Conservation (phyloP, 2,113 vertebrate genomes). For the Takifugu bimaculatus region DNA sequence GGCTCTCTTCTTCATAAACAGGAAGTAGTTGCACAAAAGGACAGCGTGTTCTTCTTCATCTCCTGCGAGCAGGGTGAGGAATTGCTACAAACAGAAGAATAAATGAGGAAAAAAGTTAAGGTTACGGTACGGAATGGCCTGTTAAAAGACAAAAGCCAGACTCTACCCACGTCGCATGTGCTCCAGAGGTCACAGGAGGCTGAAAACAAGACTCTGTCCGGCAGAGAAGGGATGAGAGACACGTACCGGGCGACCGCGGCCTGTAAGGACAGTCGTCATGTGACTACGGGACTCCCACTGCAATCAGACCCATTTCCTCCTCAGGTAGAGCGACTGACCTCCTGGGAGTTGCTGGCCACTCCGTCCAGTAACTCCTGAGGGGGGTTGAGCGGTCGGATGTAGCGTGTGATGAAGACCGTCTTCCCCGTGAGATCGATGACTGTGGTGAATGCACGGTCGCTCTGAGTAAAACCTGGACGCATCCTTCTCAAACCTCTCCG, state of each 20-base stretch:
- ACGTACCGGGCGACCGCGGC: constrained; percentile 86
- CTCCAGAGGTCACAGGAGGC: constrained; percentile 92
- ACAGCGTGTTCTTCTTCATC: constrained; percentile 94
- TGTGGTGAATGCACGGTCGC: constrained; percentile 84
- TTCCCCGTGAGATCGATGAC: constrained; percentile 89
- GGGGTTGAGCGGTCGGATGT: constrained; percentile 84
- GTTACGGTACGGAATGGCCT: neutral
- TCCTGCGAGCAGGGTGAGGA: constrained; percentile 91
- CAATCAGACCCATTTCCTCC: neutral
- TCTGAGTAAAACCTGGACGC: constrained; percentile 76
- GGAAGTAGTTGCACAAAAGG: constrained; percentile 92
- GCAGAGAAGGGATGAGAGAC: constrained; percentile 90
- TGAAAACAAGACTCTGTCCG: constrained; percentile 86
- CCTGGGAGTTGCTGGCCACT: constrained; percentile 69
- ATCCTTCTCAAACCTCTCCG: constrained; percentile 83
- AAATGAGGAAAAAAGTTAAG: neutral
- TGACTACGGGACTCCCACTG: neutral
- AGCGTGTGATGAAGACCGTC: constrained; percentile 88
- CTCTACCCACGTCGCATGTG: constrained; percentile 87
- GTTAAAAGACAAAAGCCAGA: neutral
- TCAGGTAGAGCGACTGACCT: constrained; percentile 77
- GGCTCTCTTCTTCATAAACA: constrained; percentile 88
- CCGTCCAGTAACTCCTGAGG: constrained; percentile 84
- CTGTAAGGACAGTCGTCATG: constrained; percentile 58
- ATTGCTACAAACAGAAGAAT: constrained; percentile 78